phyloP scores from a whole-genome alignment of 2,888 invertebrate species.

The Papilio gigon region DNA sequence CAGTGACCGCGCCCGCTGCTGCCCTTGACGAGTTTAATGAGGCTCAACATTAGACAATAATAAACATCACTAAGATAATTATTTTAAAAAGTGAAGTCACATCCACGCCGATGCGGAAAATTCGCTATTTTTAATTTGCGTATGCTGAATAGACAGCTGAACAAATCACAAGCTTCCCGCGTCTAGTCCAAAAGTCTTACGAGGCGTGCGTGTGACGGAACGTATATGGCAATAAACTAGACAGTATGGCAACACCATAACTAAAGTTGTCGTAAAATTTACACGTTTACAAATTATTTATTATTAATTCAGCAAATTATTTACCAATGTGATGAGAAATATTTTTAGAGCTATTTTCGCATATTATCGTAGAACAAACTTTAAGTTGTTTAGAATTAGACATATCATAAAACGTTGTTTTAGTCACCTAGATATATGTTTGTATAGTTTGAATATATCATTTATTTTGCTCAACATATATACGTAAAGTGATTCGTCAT shows the following conservation, averaged over 20 bases:
- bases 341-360: slow-evolving; percentile 12
- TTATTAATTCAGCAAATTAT: background rate
- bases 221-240: too few species aligned
- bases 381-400: slow-evolving; percentile 9
- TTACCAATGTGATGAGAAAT: background rate
- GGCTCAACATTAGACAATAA: slow-evolving; percentile 39
- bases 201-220: background rate
- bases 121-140: too few species aligned
- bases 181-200: background rate
- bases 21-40: background rate
- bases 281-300: too few species aligned
- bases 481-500: background rate
- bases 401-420: slow-evolving; percentile 18
- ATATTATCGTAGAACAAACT: background rate
- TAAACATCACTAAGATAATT: background rate
- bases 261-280: background rate
- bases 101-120: background rate
- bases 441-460: background rate
- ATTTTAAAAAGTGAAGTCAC: background rate
- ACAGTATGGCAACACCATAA: background rate
- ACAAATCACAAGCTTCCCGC: too few species aligned
- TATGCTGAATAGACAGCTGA: too few species aligned
- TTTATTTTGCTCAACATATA: slow-evolving; percentile 18
- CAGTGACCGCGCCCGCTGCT: slow-evolving; percentile 26
- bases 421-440: slow-evolving; percentile 2